These are phyloP conservation scores for Dallia pectoralis DNA, from an alignment of 2,797 vertebrate species.

Conservation along the genomic window DNA sequence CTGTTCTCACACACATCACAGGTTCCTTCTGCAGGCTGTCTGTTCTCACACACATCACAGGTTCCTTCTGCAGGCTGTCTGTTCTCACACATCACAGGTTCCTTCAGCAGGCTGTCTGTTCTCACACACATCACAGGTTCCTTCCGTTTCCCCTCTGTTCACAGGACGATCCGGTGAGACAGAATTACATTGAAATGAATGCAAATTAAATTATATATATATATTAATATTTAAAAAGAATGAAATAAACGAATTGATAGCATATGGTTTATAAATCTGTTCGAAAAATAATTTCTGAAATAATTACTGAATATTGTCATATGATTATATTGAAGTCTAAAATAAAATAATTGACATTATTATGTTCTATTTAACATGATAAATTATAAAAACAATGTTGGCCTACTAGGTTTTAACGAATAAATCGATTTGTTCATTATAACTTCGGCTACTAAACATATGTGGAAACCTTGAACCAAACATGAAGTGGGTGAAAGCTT, in stretches of 20 bases:
- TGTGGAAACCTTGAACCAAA: neutral
- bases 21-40: too few species aligned
- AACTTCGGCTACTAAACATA: too few species aligned
- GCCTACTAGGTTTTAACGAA: neutral
- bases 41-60: too few species aligned
- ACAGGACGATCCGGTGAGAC: constrained; percentile 66
- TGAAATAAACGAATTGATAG: neutral
- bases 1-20: too few species aligned
- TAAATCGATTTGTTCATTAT: too few species aligned
- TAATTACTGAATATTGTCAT: neutral
- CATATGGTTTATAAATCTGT: neutral
- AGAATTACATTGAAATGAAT: constrained; percentile 52
- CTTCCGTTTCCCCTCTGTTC: constrained; percentile 67
- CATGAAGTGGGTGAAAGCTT: constrained; percentile 14
- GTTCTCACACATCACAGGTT: too few species aligned
- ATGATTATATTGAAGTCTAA: neutral
- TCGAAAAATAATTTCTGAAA: neutral
- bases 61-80: too few species aligned
- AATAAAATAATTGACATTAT: neutral
- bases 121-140: constrained; percentile 77
- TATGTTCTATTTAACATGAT: neutral
- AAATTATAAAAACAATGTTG: neutral
- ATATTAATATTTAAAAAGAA: neutral
- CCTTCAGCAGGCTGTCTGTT: constrained; percentile 72
- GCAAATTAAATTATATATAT: constrained; percentile 36